Base-by-base conservation (phyloP, 2,888 invertebrate genomes). In the Baccha elongata region DNA sequence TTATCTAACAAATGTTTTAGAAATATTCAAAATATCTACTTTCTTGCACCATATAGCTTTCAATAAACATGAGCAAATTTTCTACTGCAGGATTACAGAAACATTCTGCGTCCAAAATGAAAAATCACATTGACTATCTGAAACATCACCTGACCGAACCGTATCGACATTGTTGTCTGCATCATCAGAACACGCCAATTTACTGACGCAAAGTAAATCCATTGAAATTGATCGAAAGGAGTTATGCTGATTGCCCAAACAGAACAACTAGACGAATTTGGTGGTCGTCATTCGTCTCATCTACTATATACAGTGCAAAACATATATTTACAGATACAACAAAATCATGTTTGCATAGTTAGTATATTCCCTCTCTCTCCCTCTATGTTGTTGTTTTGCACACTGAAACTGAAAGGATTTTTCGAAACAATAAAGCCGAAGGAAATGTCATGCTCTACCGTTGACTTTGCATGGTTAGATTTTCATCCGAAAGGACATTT, bases 151-250 rank as follows among this genome's bases (percentile, higher is more conserved):
- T 53, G 35, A 3, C 21, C 5, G 1, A 29, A 42, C 42, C n/a
- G n/a, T n/a, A n/a, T n/a, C n/a, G n/a, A n/a, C n/a, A n/a, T n/a
- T n/a, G n/a, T n/a, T n/a, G n/a, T 23, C 13, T 15, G n/a, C 50
- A 48, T 6, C 23, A 29, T 21, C 67, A 64, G 35, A 60, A 68
- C 11, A 52, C 53, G 64, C 64, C 76, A 78, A 55, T 65, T 71
- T 60, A 65, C 42, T 78, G 75, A 52, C 62, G 68, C 72, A 78
- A 72, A 78, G 78, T 83, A 78, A 83, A 83, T 83, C 83, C 78
- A 83, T 78, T 68, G 73, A 83, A 83, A 83, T 83, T 83, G 78
- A 83, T 83, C 68, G 72, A 83, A 78, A 83, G 83, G 83, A 72
- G 83, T 83, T 83, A 83, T 73, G 78, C 68, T 83, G 72, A 83